Conservation (phyloP, 2,113 vertebrate species). For the Sprattus sprattus region DNA sequence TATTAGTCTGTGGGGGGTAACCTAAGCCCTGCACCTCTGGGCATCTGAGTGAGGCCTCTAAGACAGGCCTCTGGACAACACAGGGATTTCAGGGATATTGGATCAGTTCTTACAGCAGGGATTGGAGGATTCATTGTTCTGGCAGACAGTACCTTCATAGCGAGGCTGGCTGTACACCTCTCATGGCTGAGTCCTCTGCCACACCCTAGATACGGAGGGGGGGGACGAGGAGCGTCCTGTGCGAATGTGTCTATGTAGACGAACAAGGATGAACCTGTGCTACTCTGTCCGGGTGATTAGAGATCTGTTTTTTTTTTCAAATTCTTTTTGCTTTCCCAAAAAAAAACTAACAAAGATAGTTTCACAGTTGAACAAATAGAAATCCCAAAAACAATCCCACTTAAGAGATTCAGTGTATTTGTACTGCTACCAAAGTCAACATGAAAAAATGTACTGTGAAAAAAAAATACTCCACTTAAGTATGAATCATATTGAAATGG, state of each 20-base stretch:
- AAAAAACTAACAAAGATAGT: neutral
- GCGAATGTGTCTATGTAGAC: neutral
- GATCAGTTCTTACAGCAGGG: neutral
- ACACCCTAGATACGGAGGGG: neutral
- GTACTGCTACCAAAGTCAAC: neutral
- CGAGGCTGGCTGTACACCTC: neutral
- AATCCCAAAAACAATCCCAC: neutral
- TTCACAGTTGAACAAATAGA: neutral
- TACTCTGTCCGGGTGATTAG: neutral
- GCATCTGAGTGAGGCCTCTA: neutral
- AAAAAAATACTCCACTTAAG: neutral
- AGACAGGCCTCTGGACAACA: neutral
- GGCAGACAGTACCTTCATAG: no score
- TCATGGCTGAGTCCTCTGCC: neutral
- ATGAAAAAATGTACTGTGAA: neutral
- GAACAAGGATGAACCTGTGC: neutral
- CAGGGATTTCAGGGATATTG: neutral
- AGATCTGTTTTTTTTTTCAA: neutral
- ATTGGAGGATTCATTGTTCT: no score
- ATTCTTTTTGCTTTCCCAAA: neutral
- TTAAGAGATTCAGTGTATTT: neutral
- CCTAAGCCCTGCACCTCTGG: slow-evolving; percentile 22
- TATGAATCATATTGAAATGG: neutral
- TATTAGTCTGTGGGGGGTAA: slow-evolving; percentile 41
- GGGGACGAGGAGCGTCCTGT: neutral